Conservation (phyloP, 2,113 vertebrate species). For the Notechis scutatus region DNA sequence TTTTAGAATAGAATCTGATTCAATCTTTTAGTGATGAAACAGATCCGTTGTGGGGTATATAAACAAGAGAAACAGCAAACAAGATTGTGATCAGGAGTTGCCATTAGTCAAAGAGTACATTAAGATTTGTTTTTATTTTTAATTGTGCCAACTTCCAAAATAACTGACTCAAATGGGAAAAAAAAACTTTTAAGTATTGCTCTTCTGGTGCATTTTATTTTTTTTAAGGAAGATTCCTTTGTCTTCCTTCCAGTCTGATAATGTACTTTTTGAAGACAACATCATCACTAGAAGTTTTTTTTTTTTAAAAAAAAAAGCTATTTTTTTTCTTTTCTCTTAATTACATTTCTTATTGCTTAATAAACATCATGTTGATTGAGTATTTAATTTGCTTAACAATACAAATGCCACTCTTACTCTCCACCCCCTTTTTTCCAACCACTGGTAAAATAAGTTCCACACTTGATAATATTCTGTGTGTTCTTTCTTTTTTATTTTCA, state of each 20-base stretch:
- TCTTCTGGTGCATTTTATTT: constrained; percentile 10
- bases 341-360: too few relatives aligned
- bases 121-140: neutral
- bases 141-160: neutral
- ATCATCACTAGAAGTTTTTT: neutral
- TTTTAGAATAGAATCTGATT: neutral
- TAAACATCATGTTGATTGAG: too few relatives aligned
- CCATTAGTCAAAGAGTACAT: neutral
- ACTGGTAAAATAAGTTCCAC: too few relatives aligned
- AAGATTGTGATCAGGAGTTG: neutral
- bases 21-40: neutral
- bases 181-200: constrained; percentile 11
- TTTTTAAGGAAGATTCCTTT: neutral
- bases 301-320: too few relatives aligned
- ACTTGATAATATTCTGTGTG: too few relatives aligned
- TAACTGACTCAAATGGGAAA: neutral
- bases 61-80: neutral
- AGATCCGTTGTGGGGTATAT: neutral
- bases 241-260: constrained; percentile 21
- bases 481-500: too few relatives aligned
- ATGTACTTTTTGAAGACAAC: constrained; percentile 28
- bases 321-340: too few relatives aligned
- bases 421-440: too few relatives aligned
- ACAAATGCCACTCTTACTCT: too few relatives aligned
- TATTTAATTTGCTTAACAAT: too few relatives aligned